Percentiles rank a stretch among this genome's conserved stretches.
Evolutionary conservation across 2,888 invertebrate genomes (phyloP).

Genomic region (Scaptodrosophila latifasciaeformis): DNA sequence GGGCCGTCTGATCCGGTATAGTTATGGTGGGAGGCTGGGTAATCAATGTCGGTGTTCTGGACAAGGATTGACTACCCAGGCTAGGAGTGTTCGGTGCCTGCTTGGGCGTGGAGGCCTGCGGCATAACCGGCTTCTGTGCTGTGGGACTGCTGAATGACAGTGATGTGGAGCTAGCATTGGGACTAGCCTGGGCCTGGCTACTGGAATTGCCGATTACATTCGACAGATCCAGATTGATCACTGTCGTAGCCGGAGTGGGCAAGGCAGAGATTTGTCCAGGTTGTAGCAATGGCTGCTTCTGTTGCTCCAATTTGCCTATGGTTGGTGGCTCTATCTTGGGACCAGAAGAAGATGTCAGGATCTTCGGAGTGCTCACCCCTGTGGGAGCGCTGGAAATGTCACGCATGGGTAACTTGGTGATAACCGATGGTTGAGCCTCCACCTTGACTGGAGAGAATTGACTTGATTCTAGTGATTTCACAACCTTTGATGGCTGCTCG

Average conservation of each 20-base stretch:
- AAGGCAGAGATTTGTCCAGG: too few relatives aligned
- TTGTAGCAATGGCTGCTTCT: constrained; percentile 70
- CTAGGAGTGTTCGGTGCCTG: constrained; percentile 28
- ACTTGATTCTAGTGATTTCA: neutral
- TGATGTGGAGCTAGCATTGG: constrained; percentile 33
- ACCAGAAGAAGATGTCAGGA: constrained; percentile 39
- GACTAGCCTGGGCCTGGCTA: neutral
- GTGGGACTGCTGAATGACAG: constrained; percentile 55
- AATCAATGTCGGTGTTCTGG: constrained; percentile 72
- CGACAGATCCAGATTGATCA: constrained; percentile 59
- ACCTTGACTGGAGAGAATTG: too few relatives aligned
- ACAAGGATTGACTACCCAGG: constrained; percentile 60
- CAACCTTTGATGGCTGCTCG: constrained; percentile 7
- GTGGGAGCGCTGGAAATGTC: constrained; percentile 7
- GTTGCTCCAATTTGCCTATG: constrained; percentile 66
- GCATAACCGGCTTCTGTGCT: constrained; percentile 40
- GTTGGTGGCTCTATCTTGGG: constrained; percentile 73
- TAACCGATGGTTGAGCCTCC: constrained; percentile 55
- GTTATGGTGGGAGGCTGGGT: constrained; percentile 82
- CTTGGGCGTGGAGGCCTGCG: constrained; percentile 57
- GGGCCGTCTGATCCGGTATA: constrained; percentile 77
- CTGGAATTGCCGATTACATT: constrained; percentile 40
- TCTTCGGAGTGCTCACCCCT: neutral
- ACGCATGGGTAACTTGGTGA: constrained; percentile 54
- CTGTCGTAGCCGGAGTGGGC: constrained; percentile 66